Evolutionary conservation across 2,888 invertebrate genomes (phyloP), one percentile per base, ranked within the genome.

Genomic region (Erpobdella octoculata): DNA sequence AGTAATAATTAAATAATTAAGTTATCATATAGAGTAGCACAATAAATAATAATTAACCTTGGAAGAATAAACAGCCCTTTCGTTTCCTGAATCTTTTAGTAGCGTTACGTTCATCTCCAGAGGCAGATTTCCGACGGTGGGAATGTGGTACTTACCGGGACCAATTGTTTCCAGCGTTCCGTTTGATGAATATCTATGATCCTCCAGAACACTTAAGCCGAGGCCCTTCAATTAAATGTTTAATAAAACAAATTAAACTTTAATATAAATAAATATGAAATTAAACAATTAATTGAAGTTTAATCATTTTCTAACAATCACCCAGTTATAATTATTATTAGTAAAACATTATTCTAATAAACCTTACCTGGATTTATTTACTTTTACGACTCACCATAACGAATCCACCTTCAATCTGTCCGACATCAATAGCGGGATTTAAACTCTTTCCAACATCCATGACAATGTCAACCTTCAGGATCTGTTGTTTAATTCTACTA

Each of bases 371-470:
- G 12, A 53, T 25, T 9, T 8, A 5, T 9, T 58, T 9, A 31
- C 31, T 15, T 58, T 6, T 6, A 6, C 28, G 18, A 36, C 70
- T 71, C 25, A 82, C 83, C 81, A 95, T 94, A 80, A 92, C 87
- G 79, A 94, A 96, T 0, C 87, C 96, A 2, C 96, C 96, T 85
- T 96, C 96, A 21, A 96, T 89, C 86, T 96, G 96, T 0, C 95
- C 96, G 77, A 96, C 91, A 79, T 96, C 96, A 75, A 96, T 92
- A 0, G 95, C 94, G 3, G 96, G 96, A 84, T 96, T 96, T 71
- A 96, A 84, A 83, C 94, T 94, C 77, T 91, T 89, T 0, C 95
- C 95, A 76, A 96, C 87, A 85, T 96, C 96, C 95, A 96, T 95
- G 0, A 96, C 93, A 77, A 96, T 94, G 79, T 96, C 93, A 0